Conservation (phyloP, 35 echinoderm and acorn worm species). For the Acanthaster planci region DNA sequence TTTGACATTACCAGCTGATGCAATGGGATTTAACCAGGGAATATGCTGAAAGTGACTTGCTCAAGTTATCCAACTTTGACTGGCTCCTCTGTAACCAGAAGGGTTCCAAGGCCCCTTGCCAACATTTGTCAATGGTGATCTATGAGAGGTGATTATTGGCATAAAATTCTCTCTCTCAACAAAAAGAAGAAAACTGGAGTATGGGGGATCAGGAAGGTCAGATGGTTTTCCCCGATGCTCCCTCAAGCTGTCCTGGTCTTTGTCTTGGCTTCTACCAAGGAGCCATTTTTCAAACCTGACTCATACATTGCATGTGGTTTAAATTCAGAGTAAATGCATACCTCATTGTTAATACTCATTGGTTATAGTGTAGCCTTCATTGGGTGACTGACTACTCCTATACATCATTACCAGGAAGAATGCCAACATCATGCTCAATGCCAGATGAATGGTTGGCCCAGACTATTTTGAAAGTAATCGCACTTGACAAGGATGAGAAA, state of each 20-base stretch:
- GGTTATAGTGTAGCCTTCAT: background rate
- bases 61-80: background rate
- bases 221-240: background rate
- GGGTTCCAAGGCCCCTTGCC: too few species aligned
- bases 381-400: background rate
- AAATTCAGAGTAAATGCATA: conserved; percentile 10
- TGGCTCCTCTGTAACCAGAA: background rate
- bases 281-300: conserved; percentile 26
- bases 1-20: background rate
- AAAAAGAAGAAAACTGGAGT: background rate
- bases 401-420: conserved; percentile 9
- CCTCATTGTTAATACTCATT: background rate
- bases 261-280: background rate
- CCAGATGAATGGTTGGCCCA: background rate
- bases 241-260: background rate
- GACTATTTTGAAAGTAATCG: background rate
- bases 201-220: background rate
- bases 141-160: too few species aligned
- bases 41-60: background rate
- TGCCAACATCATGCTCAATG: conserved; percentile 6
- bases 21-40: background rate
- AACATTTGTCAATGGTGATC: too few species aligned
- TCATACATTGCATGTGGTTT: conserved; percentile 14
- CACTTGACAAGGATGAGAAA: background rate
- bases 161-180: too few species aligned